Base-by-base conservation (phyloP, 2,797 vertebrate genomes). In the Malurus leucopterus region DNA sequence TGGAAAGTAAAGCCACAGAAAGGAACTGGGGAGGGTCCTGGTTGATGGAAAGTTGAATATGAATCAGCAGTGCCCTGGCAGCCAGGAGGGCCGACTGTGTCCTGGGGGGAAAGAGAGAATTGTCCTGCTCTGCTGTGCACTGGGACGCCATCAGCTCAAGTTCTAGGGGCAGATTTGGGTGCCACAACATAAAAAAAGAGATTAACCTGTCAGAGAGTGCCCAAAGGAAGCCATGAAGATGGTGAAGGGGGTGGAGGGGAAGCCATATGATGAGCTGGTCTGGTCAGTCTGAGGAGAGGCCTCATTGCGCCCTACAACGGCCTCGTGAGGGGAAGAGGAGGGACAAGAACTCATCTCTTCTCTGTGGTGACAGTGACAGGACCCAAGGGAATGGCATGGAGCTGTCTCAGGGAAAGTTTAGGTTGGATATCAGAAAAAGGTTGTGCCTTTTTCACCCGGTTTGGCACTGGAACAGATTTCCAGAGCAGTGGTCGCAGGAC, bases 221-320 rank as follows among this genome's bases (percentile, higher is more conserved):
- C 58, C 58, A 17, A 8, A 55, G 49, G 15, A 62, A 2, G 15
- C 4, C 23, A 8, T 1, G 13, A 29, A 20, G 29, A 7, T 30
- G 29, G 29, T 54, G 67, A 71, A 5, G 20, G 7, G 21, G 4
- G 16, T 21, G 4, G 13, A 47, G 20, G 41, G 13, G 29, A 47
- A 20, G 34, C 11, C 2, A 1, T 6, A 6, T 0, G 2, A 34
- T 34, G 26, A 55, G 43, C 0, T 5, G 30, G 68, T 41, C 1
- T 57, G 50, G 2, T 36, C 26, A 26, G 68, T 8, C 21, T 23
- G 36, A 73, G 36, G n/a, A 6, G 26, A 72, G 8, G 15, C 11
- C 27, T n/a, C 44, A 5, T 0, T 15, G 61, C 51, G 43, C 44
- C 1, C 43, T n/a, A 23, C 27, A 38, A 1, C 27, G 27, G 15